Percentiles rank a stretch among this genome's conserved stretches.
Evolutionary conservation across 2,113 vertebrate genomes (phyloP).

Genomic region (Neogale vison): DNA sequence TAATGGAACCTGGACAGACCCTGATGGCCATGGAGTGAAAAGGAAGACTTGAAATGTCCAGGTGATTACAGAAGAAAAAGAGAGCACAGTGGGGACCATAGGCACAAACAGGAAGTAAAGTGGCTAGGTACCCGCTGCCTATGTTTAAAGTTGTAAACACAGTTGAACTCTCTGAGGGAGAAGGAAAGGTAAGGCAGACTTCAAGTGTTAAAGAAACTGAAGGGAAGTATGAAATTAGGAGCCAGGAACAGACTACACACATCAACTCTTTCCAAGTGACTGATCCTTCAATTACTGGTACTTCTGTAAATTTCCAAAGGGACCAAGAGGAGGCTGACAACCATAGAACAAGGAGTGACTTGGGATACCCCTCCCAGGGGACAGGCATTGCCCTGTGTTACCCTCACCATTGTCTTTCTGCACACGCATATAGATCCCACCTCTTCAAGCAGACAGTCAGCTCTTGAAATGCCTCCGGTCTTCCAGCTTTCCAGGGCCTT

Average conservation of each 20-base stretch:
- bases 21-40: not conserved
- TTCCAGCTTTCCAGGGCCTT: not conserved
- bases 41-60: not conserved
- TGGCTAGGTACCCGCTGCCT: not conserved
- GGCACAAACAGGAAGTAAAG: not conserved
- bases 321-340: not conserved
- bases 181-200: not conserved
- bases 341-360: not conserved
- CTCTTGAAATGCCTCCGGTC: not conserved
- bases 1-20: not conserved
- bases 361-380: not conserved
- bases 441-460: not conserved
- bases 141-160: not conserved
- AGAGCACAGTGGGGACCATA: not conserved
- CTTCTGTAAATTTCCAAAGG: not conserved
- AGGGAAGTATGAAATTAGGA: not conserved
- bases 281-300: not conserved
- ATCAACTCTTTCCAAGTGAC: not conserved
- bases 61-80: not conserved
- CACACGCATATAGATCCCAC: not conserved
- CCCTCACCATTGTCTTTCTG: not conserved
- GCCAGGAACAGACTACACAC: not conserved
- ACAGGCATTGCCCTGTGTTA: not conserved
- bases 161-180: not conserved
- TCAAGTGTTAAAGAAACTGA: not conserved